A percentile compares a stretch with the other conserved stretches of the same genome.
These are phyloP conservation scores for Orientallactaga bullata DNA, from an alignment of 2,113 vertebrate genomes.

Conservation along the genomic window DNA sequence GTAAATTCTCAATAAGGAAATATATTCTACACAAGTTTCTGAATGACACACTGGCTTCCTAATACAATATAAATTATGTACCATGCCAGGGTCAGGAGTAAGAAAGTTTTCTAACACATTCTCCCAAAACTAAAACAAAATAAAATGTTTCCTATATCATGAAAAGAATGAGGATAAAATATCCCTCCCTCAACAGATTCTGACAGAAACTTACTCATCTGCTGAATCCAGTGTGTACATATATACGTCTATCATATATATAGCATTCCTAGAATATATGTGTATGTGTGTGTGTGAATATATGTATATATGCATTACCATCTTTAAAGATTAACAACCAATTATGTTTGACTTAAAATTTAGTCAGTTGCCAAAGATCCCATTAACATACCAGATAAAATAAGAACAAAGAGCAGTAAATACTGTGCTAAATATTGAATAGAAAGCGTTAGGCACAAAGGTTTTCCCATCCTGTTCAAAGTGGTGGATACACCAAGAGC, in stretches of 20 bases:
- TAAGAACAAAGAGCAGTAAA: neutral
- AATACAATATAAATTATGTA: slow-evolving; percentile 30
- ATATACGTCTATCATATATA: neutral
- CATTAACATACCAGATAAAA: slow-evolving; percentile 23
- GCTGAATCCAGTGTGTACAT: neutral
- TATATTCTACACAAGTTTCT: slow-evolving; percentile 34
- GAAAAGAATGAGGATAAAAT: neutral
- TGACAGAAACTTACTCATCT: neutral
- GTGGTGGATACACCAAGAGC: neutral
- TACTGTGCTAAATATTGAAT: neutral
- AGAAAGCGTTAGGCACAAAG: neutral
- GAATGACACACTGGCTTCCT: neutral
- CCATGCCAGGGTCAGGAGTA: neutral
- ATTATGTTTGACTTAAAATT: slow-evolving; percentile 27
- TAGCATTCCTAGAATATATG: neutral
- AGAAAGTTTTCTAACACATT: neutral
- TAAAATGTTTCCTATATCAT: slow-evolving; percentile 4
- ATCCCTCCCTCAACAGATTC: neutral
- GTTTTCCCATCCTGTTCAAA: neutral
- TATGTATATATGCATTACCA: neutral
- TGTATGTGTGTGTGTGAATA: neutral
- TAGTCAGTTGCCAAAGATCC: neutral
- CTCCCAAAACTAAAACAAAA: neutral
- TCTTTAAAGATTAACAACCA: slow-evolving; percentile 28
- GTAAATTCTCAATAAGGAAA: slow-evolving; percentile 54